These are phyloP conservation scores for Myiotriccus ornatus DNA, from an alignment of 2,797 vertebrate genomes.

Conservation along the genomic window DNA sequence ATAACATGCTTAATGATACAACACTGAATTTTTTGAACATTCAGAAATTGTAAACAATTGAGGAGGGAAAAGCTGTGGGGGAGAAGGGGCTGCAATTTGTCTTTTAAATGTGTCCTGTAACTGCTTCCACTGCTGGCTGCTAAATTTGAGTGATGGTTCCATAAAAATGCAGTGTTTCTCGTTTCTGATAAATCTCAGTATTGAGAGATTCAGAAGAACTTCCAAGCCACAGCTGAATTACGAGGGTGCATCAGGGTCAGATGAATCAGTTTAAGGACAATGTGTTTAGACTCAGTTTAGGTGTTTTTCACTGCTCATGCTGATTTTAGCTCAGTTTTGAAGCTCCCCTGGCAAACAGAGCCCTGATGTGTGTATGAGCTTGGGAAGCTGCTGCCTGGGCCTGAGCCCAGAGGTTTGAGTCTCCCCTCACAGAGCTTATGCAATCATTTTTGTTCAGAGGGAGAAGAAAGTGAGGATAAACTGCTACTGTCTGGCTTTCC, in stretches of 20 bases:
- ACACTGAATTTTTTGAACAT: background rate
- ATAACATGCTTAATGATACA: background rate
- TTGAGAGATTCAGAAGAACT: background rate
- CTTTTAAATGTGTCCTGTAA: background rate
- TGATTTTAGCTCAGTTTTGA: background rate
- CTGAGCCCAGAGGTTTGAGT: background rate
- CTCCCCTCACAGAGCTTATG: background rate
- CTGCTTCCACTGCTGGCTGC: background rate
- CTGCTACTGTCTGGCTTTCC: background rate
- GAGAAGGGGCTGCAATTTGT: background rate
- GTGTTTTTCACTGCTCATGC: background rate
- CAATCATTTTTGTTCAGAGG: background rate
- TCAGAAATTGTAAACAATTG: background rate
- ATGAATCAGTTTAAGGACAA: background rate
- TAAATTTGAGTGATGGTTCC: background rate
- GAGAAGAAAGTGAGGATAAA: background rate
- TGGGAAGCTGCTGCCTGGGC: background rate
- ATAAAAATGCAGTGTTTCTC: background rate
- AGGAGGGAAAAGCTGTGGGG: background rate
- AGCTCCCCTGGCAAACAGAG: background rate
- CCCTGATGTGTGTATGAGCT: background rate
- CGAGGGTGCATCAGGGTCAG: rapidly evolving
- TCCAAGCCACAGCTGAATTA: background rate
- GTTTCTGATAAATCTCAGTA: background rate
- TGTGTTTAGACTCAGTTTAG: background rate